Conservation (phyloP, 2,797 vertebrate species). For the Phrynocephalus vlangalii region DNA sequence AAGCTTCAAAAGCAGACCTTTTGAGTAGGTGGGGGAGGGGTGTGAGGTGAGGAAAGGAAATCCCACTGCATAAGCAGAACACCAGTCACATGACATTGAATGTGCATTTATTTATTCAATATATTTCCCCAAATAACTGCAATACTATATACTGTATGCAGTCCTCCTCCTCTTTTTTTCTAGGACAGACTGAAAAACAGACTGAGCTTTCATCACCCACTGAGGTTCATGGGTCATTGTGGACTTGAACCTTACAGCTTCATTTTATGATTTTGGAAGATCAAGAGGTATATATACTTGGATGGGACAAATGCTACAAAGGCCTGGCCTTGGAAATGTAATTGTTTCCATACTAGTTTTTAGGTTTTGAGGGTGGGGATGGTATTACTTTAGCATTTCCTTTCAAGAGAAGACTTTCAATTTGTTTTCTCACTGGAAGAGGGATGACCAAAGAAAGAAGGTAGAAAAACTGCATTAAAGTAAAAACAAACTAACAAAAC, state of each 20-base stretch:
- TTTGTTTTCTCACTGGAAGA: neutral
- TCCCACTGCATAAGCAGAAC: neutral
- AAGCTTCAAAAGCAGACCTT: neutral
- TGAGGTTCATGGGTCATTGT: no score
- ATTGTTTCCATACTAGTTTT: no score
- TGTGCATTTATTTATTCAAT: neutral
- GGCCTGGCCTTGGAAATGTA: neutral
- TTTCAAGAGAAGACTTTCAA: neutral
- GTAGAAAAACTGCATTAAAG: neutral
- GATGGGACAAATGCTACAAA: neutral
- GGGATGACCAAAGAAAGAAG: neutral
- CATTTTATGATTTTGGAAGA: neutral
- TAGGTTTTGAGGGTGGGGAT: neutral
- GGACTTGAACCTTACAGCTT: neutral
- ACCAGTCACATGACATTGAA: neutral
- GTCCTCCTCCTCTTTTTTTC: no score
- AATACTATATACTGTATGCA: no score
- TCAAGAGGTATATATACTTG: no score
- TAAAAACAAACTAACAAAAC: neutral
- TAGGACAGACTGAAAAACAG: no score
- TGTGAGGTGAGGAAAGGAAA: neutral
- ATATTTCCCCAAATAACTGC: no score
- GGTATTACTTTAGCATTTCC: neutral
- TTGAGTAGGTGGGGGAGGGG: no score
- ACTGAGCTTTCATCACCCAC: no score